These are phyloP conservation scores for Saturnia japonica DNA, from an alignment of 2,888 invertebrate species.

Conservation along the genomic window DNA sequence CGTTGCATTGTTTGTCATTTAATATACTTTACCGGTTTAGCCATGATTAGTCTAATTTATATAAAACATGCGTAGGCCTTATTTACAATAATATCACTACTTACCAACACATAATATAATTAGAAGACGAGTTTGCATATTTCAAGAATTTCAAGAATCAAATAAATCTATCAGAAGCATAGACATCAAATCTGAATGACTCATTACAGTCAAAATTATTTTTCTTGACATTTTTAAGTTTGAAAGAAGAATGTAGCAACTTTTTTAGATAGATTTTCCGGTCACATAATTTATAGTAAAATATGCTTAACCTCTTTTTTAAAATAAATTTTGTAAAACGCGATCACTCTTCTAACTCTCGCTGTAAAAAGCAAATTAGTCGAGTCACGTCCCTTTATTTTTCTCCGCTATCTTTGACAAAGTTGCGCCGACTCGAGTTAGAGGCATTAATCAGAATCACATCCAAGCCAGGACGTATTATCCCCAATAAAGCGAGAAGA, in stretches of 20 bases:
- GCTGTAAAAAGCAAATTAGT: constrained; percentile 71
- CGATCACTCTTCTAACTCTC: constrained; percentile 48
- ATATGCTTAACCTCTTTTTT: constrained; percentile 25
- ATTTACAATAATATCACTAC: constrained; percentile 26
- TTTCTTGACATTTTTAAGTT: constrained; percentile 54
- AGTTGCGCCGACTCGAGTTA: constrained; percentile 69
- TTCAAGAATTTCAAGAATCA: constrained; percentile 46
- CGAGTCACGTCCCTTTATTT: constrained; percentile 79
- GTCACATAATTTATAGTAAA: constrained; percentile 17
- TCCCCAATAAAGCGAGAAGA: constrained; percentile 79
- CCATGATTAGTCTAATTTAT: too few relatives aligned
- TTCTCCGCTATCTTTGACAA: constrained; percentile 77
- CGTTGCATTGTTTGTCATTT: too few relatives aligned
- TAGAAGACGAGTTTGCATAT: constrained; percentile 55
- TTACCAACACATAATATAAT: constrained; percentile 58
- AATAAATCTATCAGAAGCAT: constrained; percentile 25
- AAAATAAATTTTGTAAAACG: constrained; percentile 40
- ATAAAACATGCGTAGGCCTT: too few relatives aligned
- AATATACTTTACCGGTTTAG: too few relatives aligned
- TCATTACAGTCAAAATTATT: constrained; percentile 28
- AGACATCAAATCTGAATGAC: constrained; percentile 41
- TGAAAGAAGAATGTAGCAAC: constrained; percentile 63
- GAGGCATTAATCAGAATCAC: constrained; percentile 79
- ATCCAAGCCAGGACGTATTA: constrained; percentile 75
- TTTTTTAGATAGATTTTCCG: constrained; percentile 26